These are phyloP conservation scores for Sialia sialis DNA, from an alignment of 2,113 vertebrate species.

Conservation along the genomic window DNA sequence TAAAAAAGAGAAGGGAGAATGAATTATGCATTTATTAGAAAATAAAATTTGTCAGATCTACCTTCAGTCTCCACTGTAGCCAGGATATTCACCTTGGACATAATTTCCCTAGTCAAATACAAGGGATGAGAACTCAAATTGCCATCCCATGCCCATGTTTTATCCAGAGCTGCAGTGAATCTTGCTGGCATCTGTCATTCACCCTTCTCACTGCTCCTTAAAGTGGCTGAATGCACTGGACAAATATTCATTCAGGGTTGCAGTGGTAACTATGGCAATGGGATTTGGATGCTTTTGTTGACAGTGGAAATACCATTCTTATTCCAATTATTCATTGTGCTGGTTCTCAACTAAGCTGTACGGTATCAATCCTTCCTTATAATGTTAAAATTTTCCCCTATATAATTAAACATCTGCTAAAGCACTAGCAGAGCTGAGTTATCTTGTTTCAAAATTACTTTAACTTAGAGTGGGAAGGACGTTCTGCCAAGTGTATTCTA, in stretches of 20 bases:
- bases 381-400: neutral
- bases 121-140: neutral
- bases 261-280: neutral
- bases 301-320: neutral
- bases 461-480: neutral
- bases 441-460: neutral
- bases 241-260: neutral
- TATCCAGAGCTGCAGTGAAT: neutral
- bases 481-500: neutral
- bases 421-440: neutral
- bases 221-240: neutral
- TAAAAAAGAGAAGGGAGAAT: neutral
- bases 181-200: neutral
- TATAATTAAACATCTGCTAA: constrained; percentile 32
- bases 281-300: neutral
- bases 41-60: neutral
- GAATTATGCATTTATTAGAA: neutral
- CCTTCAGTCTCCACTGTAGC: neutral
- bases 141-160: neutral
- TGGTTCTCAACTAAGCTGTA: neutral
- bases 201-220: neutral
- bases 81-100: neutral
- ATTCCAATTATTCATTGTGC: neutral
- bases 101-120: neutral
- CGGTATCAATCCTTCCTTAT: neutral